Percentiles rank a stretch among this genome's conserved stretches.
Conservation (phyloP, 1,140 invertebrate species). For the Bombus picipes region DNA sequence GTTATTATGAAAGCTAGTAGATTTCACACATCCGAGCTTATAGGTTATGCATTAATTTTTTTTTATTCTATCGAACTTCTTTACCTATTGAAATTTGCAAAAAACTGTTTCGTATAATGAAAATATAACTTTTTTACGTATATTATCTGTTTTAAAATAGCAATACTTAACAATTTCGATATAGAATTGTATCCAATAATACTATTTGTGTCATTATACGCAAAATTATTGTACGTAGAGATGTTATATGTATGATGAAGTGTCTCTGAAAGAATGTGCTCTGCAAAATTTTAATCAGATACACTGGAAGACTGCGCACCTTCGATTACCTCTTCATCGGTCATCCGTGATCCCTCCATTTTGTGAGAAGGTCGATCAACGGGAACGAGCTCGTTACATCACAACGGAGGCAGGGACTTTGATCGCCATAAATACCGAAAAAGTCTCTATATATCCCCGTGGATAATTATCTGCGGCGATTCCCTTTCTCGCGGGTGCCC, state of each 20-base stretch:
- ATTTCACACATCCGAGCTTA: background rate
- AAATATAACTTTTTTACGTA: no score
- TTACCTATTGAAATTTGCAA: background rate
- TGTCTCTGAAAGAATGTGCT: background rate
- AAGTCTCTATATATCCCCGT: constrained; percentile 50
- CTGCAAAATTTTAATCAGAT: background rate
- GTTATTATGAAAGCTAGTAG: background rate
- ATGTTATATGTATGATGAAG: no score
- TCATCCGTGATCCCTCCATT: background rate
- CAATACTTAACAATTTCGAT: no score
- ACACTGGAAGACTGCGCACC: background rate
- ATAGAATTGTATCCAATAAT: no score
- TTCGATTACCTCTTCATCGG: background rate
- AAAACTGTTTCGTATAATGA: no score
- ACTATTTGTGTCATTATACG: no score
- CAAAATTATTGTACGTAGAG: no score
- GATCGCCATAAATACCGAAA: constrained; percentile 59
- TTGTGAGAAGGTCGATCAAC: constrained; percentile 5
- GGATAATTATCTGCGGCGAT: constrained; percentile 63
- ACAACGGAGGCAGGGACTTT: constrained; percentile 45
- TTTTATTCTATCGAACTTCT: background rate
- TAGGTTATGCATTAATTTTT: background rate
- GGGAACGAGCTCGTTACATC: constrained; percentile 38
- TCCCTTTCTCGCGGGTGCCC: constrained; percentile 53
- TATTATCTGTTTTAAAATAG: no score